Evolutionary conservation across 2,888 invertebrate genomes (phyloP), one percentile per base, ranked within the genome.

Genomic region (Endomychus coccineus): DNA sequence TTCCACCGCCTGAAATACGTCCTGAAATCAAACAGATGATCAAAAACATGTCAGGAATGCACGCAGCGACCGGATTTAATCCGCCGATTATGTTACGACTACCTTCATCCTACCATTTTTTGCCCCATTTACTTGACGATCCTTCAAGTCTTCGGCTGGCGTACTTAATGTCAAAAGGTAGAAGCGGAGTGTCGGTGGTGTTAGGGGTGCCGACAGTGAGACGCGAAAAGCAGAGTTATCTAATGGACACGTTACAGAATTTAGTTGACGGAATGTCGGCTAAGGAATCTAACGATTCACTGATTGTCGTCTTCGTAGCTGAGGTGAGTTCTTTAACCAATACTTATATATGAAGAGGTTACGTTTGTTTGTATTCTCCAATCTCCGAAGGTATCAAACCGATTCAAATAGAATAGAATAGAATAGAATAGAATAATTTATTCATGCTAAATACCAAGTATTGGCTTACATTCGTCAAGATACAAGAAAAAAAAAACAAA

Each of bases 121-220:
- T 94, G 50, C 92, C 92, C 1, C 90, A 94, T 64, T 71, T 94
- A 27, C 72, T 88, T 46, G 80, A 81, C 44, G 80, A 85, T 58
- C 80, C 83, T 0, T 70, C 76, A 44, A 86, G 86, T 52, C 67
- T 91, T 36, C 73, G 79, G 37, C 87, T 92, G 2, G 83, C 84
- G 6, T 84, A 81, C 61, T 72, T 83, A 50, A 71, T 88, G 62
- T 83, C 82, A 17, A 79, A 78, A 44, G 81, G 80, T 2, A 72
- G 85, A 37, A 71, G 72, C 5, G 83, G 83, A 46, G 85, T 84
- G 0, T 83, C 87, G 30, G 74, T 91, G 42, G 87, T 92, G 1
- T 70, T 94, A 29, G 95, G 90, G 0, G 74, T 95, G 42, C 94
- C 94, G 0, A 94, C 94, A 0, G 91, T 95, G 4, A 82, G 80